Base-by-base conservation (phyloP, 2,888 invertebrate genomes). In the Colostygia pectinataria region DNA sequence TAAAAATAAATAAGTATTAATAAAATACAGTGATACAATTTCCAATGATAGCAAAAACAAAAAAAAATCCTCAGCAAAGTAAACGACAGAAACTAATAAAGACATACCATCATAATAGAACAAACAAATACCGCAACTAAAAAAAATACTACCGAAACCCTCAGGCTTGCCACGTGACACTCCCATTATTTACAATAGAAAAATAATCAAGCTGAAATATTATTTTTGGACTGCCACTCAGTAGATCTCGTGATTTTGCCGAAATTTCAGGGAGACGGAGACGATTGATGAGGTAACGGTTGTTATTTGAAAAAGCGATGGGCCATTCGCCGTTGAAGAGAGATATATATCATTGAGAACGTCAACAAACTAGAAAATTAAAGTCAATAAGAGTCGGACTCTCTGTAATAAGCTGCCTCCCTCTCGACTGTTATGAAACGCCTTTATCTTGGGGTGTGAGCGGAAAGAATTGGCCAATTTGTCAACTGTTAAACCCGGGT, bases 241-340 rank as follows among this genome's bases (percentile, higher is more conserved):
- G 74, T 85, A 87, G 87, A 87, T 86, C 34, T 84, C 78, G 79
- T 77, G 82, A 85, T 81, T 81, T 81, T 43, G 73, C 67, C 81
- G 74, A 84, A 86, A 89, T 89, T 89, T 89, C 37, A 15, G 37
- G 18, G 8, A 45, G 55, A 80, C 65, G 18, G 8, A 45, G 55
- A 80, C 65, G 86, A 90, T 90, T 84, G 89, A 90, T 90, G 83
- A 80, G 67, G 65, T 60, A 65, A 70, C 74, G 75, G 76, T 84
- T 86, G 89, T 88, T 88, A 88, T 90, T 88, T 90, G 88, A 88
- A 89, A 87, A 89, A 88, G 87, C 85, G 79, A 71, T 81, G 75
- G 80, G 77, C 82, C 82, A 86, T 87, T 70, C 77, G 71, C 83
- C 76, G 75, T 81, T 80, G 77, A 67, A 63, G 69, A 62, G 66